Base-by-base conservation (phyloP, 2,797 vertebrate genomes). In the Gymnocypris eckloni region DNA sequence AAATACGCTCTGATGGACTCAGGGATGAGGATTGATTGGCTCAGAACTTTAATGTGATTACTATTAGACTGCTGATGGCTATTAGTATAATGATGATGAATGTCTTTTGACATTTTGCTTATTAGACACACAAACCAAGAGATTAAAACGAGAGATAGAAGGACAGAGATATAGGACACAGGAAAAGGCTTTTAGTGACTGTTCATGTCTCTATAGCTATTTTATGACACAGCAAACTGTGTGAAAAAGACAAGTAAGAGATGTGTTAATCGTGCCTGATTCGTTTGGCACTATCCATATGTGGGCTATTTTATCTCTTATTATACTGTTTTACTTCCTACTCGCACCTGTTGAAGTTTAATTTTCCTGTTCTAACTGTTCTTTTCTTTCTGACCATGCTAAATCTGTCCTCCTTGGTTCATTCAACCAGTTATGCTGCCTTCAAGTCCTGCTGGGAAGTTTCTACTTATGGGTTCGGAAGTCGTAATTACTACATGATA, bases 271-370 rank as follows among this genome's bases (percentile, higher is more conserved):
- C 48, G 64, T 83, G 70, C 45, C 61, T 13, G 87, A 90, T 88
- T 84, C 37, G 39, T 37, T 69, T 84, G 88, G 79, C 72, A 72
- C 79, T 61, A 86, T 79, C 82, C 41, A 20, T 87, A 85, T 72
- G 79, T 43, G 78, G 61, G 67, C 54, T 79, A 37, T 45, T 61
- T 33, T 70, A 20, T 66, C 52, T 69, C 48, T 56, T 37, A 22
- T 13, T 12, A 77, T 77, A n/a, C 33, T 1, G 4, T 37, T 77
- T 52, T 75, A 25, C 52, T 39, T 61, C 54, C 39, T 61, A 61
- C 56, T 28, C 9, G 0, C 39, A 7, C 2, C 13, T 3, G 11
- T 78, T 79, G 45, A 18, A 28, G 7, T 61, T 79, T 43, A 22
- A 25, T 37, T 56, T 56, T 71, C 69, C 16, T 71, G 20, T 43